Percentiles rank a stretch among this genome's conserved stretches.
These are phyloP conservation scores for Telenomus remus DNA, from an alignment of 1,140 invertebrate species.

Conservation along the genomic window DNA sequence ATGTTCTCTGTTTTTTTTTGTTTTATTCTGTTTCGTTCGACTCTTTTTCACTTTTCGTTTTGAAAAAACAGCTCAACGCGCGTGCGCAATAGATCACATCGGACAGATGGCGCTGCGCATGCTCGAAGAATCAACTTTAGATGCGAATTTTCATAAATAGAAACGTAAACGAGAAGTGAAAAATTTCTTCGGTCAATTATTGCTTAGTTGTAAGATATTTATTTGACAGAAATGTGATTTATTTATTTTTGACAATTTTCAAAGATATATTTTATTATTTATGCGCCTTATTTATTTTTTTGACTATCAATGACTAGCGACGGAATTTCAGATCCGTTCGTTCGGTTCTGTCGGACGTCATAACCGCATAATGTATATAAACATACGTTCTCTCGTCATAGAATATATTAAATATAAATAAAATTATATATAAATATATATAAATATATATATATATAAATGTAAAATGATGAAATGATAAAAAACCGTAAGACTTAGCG, in stretches of 20 bases:
- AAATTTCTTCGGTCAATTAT: neutral
- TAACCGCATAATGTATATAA: conserved; percentile 70
- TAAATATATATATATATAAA: conserved; percentile 50
- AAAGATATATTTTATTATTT: conserved; percentile 39
- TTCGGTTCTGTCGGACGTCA: conserved; percentile 55
- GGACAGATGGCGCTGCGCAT: too few relatives aligned
- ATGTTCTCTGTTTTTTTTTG: neutral
- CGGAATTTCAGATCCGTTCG: conserved; percentile 21
- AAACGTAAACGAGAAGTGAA: neutral
- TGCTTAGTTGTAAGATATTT: conserved; percentile 35
- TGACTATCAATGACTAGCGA: neutral
- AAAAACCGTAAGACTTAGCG: conserved; percentile 41
- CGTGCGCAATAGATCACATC: too few relatives aligned
- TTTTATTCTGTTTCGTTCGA: neutral
- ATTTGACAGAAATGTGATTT: conserved; percentile 27
- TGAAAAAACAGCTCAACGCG: too few relatives aligned
- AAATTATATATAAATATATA: conserved; percentile 62
- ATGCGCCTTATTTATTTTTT: conserved; percentile 31
- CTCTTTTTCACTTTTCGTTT: neutral
- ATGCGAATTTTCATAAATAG: too few relatives aligned
- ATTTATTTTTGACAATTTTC: conserved; percentile 27
- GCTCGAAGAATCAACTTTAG: too few relatives aligned
- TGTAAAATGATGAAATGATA: conserved; percentile 16
- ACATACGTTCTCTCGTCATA: conserved; percentile 65
- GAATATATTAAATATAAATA: too few relatives aligned